Percentiles rank a stretch among this genome's conserved stretches.
These are phyloP conservation scores for Gallinago solitaria DNA, from an alignment of 2,797 vertebrate species.

Conservation along the genomic window DNA sequence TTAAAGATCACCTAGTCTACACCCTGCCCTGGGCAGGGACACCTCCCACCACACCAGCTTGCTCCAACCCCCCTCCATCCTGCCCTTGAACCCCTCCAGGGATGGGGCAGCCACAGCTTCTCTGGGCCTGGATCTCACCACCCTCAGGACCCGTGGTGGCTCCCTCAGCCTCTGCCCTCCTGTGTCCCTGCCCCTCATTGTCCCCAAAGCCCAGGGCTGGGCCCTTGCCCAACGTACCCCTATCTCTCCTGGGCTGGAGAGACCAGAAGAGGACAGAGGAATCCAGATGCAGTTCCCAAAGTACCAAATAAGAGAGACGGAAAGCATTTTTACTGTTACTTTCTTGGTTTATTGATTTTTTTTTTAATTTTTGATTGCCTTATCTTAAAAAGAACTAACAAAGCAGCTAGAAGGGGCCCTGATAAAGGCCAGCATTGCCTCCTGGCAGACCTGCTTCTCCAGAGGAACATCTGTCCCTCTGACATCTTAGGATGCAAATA, in stretches of 20 bases:
- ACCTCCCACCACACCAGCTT: too few species aligned
- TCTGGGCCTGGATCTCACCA: too few species aligned
- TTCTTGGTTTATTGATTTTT: too few species aligned
- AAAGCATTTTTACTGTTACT: not conserved
- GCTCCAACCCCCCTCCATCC: too few species aligned
- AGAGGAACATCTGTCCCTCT: not conserved
- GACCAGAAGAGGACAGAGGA: not conserved
- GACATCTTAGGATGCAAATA: not conserved
- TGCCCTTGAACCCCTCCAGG: too few species aligned
- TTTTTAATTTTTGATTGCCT: not conserved
- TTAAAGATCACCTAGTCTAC: too few species aligned
- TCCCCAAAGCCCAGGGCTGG: not conserved
- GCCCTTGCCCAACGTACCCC: fast-evolving
- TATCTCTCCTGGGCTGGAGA: not conserved
- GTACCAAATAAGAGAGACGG: not conserved
- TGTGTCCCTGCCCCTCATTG: not conserved
- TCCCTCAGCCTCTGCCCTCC: not conserved
- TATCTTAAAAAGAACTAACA: not conserved
- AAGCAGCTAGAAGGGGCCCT: not conserved
- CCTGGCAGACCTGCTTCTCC: not conserved
- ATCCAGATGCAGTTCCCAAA: not conserved
- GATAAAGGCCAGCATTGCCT: not conserved
- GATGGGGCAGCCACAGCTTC: too few species aligned
- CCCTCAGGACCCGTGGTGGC: too few species aligned
- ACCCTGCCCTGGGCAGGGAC: too few species aligned